A percentile compares a stretch with the other conserved stretches of the same genome.
phyloP scores from a whole-genome alignment of 2,113 vertebrate genomes.

The Alethe diademata region DNA sequence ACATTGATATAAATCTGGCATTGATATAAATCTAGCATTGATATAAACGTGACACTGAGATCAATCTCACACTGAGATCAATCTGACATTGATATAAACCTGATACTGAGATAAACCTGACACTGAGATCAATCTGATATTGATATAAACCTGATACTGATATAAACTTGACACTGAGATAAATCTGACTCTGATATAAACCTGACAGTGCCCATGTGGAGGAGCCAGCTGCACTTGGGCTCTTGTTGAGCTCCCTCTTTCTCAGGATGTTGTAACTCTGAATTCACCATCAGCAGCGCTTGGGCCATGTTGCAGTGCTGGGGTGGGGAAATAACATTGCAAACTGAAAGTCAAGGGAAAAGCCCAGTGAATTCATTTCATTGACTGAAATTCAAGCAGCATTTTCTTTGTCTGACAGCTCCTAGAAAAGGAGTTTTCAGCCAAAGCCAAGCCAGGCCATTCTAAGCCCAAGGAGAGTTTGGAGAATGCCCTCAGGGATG shows the following conservation, averaged over 20 bases:
- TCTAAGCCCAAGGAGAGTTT: neutral
- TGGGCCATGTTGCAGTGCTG: neutral
- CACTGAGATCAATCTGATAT: rapidly evolving
- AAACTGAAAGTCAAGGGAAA: constrained; percentile 49
- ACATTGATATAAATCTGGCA: rapidly evolving
- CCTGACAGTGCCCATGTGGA: neutral
- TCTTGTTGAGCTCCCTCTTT: neutral
- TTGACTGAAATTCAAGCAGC: neutral
- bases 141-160: neutral
- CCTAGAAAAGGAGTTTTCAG: neutral
- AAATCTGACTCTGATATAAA: rapidly evolving
- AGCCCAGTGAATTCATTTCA: neutral
- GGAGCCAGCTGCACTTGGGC: neutral
- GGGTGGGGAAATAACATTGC: neutral
- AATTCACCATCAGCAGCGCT: neutral
- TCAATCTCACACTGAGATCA: rapidly evolving
- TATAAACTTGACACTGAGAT: rapidly evolving
- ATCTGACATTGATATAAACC: neutral
- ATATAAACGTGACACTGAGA: no score
- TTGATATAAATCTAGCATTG: rapidly evolving
- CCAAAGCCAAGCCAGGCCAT: neutral
- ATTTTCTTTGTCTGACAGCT: neutral
- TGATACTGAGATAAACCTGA: neutral
- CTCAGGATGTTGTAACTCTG: neutral
- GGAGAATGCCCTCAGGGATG: neutral